phyloP scores from a whole-genome alignment of 2,888 invertebrate genomes.

The Trachelus tabidus region DNA sequence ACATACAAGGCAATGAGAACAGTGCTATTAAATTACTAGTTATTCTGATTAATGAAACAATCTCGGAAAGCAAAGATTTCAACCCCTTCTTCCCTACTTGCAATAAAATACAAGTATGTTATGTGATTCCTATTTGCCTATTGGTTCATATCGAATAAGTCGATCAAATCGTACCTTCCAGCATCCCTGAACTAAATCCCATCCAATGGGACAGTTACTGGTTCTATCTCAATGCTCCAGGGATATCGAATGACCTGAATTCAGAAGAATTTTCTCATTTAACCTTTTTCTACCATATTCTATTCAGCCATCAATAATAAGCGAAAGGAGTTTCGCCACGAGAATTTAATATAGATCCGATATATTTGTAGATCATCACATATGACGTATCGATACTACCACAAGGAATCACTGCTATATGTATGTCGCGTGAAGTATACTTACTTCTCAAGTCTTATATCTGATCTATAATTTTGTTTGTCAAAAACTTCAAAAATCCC shows the following conservation, averaged over 20 bases:
- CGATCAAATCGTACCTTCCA: neutral
- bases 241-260: neutral
- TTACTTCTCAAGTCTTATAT: neutral
- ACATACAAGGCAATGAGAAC: neutral
- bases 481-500: neutral
- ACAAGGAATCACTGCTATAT: neutral
- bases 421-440: neutral
- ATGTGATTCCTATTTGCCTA: neutral
- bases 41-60: neutral
- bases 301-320: neutral
- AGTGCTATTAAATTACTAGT: neutral
- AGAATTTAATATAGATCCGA: neutral
- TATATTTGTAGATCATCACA: neutral
- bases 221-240: neutral
- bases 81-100: neutral
- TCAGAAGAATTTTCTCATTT: neutral
- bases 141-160: neutral
- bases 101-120: neutral
- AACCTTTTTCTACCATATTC: neutral
- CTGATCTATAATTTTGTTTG: neutral
- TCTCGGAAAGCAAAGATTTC: neutral
- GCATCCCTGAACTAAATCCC: neutral
- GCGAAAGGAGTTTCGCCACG: neutral
- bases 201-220: neutral
- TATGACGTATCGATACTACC: neutral